Evolutionary conservation across 1,140 invertebrate genomes (phyloP).

Genomic region (Mylabris phalerata): DNA sequence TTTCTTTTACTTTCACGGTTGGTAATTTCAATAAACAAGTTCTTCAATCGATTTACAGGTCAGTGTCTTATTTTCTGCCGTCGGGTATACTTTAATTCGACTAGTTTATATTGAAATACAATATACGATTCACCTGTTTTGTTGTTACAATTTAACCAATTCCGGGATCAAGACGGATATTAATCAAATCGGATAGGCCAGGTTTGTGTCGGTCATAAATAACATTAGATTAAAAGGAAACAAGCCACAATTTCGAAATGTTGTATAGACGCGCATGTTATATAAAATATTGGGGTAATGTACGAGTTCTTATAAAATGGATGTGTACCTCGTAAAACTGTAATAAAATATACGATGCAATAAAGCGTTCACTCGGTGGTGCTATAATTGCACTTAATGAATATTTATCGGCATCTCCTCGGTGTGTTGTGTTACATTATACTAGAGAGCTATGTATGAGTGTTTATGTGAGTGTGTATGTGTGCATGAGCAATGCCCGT

Average conservation of each 20-base stretch:
- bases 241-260: constrained; percentile 26
- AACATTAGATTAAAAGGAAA: constrained; percentile 27
- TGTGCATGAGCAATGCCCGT: constrained; percentile 29
- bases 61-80: too few relatives aligned
- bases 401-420: constrained; percentile 40
- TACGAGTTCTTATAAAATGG: constrained; percentile 23
- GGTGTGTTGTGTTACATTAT: constrained; percentile 36
- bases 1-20: too few relatives aligned
- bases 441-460: constrained; percentile 11
- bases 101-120: too few relatives aligned
- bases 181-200: constrained; percentile 12
- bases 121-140: too few relatives aligned
- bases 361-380: constrained; percentile 40
- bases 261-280: constrained; percentile 5
- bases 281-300: constrained; percentile 27
- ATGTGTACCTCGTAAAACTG: constrained; percentile 37
- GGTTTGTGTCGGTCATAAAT: constrained; percentile 18
- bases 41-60: too few relatives aligned
- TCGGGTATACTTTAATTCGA: too few relatives aligned
- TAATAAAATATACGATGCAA: constrained; percentile 40
- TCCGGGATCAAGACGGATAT: background rate
- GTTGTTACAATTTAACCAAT: too few relatives aligned
- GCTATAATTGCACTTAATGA: constrained; percentile 42
- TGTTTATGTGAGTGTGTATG: background rate
- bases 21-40: too few relatives aligned